Percentiles rank a stretch among this genome's conserved stretches.
phyloP scores from a whole-genome alignment of 2,888 invertebrate genomes.

The Athalia rosae region DNA sequence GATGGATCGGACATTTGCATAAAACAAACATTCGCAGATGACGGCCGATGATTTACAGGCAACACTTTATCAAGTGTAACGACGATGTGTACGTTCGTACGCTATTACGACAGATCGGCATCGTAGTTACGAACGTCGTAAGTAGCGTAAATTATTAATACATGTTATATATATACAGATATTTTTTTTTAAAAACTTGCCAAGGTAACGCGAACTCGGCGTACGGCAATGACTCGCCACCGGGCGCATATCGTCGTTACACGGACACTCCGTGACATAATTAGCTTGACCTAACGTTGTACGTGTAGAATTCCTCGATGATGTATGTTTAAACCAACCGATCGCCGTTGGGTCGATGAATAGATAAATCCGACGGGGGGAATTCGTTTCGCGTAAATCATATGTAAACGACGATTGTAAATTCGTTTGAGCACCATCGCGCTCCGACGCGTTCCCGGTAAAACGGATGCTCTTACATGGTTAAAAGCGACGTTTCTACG shows the following conservation, averaged over 20 bases:
- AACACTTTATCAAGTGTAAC: conserved; percentile 27
- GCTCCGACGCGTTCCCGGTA: neutral
- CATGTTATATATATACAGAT: too few relatives aligned
- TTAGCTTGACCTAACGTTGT: conserved; percentile 2
- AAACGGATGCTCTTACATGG: neutral
- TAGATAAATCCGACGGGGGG: too few relatives aligned
- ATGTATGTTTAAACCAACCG: neutral
- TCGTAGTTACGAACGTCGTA: conserved; percentile 16
- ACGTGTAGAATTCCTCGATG: neutral
- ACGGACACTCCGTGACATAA: neutral
- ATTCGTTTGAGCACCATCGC: too few relatives aligned
- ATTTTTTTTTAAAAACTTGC: conserved; percentile 22
- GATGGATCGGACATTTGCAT: conserved; percentile 21
- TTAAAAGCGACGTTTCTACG: neutral
- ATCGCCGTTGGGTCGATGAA: neutral
- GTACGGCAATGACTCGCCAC: conserved; percentile 12
- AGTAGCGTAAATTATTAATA: conserved; percentile 9
- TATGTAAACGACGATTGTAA: too few relatives aligned
- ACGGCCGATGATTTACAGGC: conserved; percentile 22
- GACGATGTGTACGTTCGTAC: neutral
- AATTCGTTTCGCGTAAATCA: too few relatives aligned
- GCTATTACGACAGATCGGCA: conserved; percentile 24
- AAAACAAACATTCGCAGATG: conserved; percentile 11
- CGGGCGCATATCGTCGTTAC: neutral
- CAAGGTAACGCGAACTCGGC: conserved; percentile 18